These are phyloP conservation scores for Tanypteryx hageni DNA, from an alignment of 2,888 invertebrate genomes.

Conservation along the genomic window DNA sequence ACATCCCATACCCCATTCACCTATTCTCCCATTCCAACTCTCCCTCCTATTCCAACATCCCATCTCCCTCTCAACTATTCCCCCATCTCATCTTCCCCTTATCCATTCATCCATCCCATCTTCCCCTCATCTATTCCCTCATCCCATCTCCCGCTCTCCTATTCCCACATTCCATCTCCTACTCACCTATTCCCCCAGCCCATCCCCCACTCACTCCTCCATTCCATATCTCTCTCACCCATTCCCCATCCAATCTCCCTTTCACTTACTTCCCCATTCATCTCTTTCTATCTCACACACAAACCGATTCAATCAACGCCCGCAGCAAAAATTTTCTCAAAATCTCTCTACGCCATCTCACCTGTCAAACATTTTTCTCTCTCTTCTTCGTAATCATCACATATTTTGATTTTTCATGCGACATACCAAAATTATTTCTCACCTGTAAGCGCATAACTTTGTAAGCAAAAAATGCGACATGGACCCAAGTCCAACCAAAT, in stretches of 20 bases:
- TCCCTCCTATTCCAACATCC: neutral
- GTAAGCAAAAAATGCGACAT: neutral
- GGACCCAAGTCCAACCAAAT: too few species aligned
- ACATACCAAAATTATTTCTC: neutral
- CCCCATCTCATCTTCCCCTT: neutral
- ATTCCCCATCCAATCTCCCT: neutral
- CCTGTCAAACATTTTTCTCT: neutral
- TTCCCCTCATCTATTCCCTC: neutral
- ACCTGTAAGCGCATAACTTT: neutral
- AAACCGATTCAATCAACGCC: neutral
- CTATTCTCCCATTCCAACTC: neutral
- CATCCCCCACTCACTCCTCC: neutral
- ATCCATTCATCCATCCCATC: neutral
- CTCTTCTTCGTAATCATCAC: neutral
- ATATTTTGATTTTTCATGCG: constrained; percentile 4
- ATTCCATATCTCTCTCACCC: neutral
- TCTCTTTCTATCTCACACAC: neutral
- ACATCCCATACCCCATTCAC: neutral
- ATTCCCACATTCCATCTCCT: neutral
- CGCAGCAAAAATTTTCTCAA: neutral
- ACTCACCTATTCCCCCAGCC: neutral
- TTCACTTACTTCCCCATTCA: neutral
- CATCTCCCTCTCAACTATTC: neutral
- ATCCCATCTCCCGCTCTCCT: neutral
- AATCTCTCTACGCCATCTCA: neutral